Evolutionary conservation across 2,888 invertebrate species (phyloP).

Genomic region (Macrosiphum euphorbiae): DNA sequence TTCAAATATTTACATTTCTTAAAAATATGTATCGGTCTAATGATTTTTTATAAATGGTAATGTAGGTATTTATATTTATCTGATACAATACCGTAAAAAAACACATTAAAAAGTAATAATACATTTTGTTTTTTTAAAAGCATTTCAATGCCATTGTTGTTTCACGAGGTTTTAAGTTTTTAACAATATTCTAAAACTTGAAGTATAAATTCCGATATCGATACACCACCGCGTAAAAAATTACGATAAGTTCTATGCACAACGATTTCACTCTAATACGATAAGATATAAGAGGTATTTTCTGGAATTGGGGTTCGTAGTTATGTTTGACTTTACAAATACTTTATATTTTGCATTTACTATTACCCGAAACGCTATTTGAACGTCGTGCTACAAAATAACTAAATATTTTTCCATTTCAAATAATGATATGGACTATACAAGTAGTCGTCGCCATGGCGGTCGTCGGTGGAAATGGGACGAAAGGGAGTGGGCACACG

Average conservation of each 20-base stretch:
- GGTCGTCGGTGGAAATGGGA: background rate
- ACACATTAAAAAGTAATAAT: background rate
- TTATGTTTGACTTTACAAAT: background rate
- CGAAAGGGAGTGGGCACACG: background rate
- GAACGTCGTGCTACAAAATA: constrained; percentile 18
- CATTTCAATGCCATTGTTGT: background rate
- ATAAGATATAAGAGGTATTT: background rate
- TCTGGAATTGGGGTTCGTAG: background rate
- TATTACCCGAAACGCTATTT: background rate
- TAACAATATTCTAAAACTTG: background rate
- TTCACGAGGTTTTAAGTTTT: background rate
- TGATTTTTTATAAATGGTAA: background rate
- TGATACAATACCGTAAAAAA: background rate
- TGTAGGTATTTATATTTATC: background rate
- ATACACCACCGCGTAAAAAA: background rate
- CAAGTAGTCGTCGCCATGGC: background rate
- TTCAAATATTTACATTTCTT: background rate
- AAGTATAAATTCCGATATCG: background rate
- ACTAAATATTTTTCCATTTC: constrained; percentile 24
- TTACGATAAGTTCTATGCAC: background rate
- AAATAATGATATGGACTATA: constrained; percentile 2
- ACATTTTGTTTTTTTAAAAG: background rate
- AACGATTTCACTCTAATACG: background rate
- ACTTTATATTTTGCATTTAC: background rate
- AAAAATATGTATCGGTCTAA: background rate